Percentiles rank a stretch among this genome's conserved stretches.
These are phyloP conservation scores for Butorides virescens DNA, from an alignment of 2,113 vertebrate genomes.

Conservation along the genomic window DNA sequence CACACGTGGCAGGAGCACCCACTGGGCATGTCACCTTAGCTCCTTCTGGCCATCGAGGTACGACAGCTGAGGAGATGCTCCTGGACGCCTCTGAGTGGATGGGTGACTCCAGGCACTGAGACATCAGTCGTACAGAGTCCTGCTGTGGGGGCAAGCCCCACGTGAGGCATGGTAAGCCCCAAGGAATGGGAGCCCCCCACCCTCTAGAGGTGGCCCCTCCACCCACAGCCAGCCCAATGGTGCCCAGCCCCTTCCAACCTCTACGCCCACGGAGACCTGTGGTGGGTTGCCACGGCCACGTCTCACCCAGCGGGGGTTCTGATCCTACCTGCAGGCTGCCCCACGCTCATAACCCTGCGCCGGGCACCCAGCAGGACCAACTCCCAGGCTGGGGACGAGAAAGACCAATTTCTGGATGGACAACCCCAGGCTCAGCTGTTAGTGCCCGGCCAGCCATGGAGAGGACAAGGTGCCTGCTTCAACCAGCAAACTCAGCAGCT, in stretches of 20 bases:
- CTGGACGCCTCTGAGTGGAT: neutral
- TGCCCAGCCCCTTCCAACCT: neutral
- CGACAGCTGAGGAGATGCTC: neutral
- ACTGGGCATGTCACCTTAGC: neutral
- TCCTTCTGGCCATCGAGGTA: neutral
- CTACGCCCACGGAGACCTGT: fast-evolving
- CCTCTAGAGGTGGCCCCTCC: neutral
- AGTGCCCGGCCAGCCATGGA: fast-evolving
- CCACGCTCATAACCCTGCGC: neutral
- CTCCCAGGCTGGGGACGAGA: neutral
- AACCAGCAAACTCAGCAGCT: neutral
- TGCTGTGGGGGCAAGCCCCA: neutral
- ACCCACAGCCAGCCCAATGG: fast-evolving
- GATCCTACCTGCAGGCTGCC: neutral
- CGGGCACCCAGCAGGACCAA: neutral
- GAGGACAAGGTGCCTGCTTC: neutral
- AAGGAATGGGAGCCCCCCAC: neutral
- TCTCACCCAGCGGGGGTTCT: neutral
- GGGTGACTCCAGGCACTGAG: neutral
- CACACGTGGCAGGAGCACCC: neutral
- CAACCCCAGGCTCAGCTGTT: neutral
- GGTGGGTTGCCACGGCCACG: fast-evolving
- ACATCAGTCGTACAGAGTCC: neutral
- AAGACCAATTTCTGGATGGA: neutral
- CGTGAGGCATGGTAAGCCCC: fast-evolving